These are phyloP conservation scores for Thryonomys swinderianus DNA, from an alignment of 2,113 vertebrate genomes.

Conservation along the genomic window DNA sequence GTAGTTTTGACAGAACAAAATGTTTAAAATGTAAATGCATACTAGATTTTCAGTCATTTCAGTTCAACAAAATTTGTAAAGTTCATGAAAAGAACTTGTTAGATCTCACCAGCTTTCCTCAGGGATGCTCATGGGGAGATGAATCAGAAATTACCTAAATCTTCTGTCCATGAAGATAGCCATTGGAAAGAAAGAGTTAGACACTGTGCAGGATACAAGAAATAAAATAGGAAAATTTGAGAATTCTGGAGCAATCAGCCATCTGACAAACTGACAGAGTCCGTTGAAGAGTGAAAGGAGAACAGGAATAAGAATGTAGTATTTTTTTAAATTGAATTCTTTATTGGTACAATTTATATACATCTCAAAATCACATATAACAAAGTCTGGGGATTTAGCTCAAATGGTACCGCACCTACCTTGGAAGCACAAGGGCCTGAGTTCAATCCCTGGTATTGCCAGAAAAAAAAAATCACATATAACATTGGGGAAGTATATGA, in stretches of 20 bases:
- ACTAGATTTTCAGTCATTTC: slow-evolving; percentile 39
- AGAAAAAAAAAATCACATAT: too few species aligned
- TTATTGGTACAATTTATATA: too few species aligned
- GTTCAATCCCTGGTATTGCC: too few species aligned
- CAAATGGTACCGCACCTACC: too few species aligned
- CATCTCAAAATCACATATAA: too few species aligned
- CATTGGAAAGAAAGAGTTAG: not conserved
- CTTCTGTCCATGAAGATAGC: not conserved
- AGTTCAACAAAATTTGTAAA: not conserved
- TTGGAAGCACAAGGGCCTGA: too few species aligned
- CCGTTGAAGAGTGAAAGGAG: not conserved
- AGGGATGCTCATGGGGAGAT: not conserved
- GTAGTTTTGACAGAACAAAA: not conserved
- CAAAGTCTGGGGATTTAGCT: too few species aligned
- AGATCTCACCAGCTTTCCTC: not conserved
- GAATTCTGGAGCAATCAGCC: not conserved
- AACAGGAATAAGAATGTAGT: not conserved
- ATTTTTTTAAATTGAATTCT: too few species aligned
- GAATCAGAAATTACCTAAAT: not conserved
- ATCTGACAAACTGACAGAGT: not conserved
- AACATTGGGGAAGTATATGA: too few species aligned
- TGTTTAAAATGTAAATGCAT: not conserved
- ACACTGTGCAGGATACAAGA: not conserved
- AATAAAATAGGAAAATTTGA: not conserved
- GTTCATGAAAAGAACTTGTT: not conserved